Evolutionary conservation across 2,888 invertebrate species (phyloP).

Genomic region (Nephrotoma flavescens): DNA sequence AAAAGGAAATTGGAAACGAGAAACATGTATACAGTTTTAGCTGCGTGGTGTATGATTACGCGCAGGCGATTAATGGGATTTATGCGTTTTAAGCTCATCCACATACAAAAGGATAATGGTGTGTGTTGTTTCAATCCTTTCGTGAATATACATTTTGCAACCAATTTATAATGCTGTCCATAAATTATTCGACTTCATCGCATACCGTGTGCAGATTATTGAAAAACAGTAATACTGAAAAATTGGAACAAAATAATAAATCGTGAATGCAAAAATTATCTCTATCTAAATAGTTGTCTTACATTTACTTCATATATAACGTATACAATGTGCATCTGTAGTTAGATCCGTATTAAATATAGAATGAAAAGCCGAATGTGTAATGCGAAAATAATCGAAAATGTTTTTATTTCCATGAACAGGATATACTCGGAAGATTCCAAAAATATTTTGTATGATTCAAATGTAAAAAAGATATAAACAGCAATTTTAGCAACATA

Average conservation of each 20-base stretch:
- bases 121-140: not conserved
- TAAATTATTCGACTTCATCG: not conserved
- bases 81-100: not conserved
- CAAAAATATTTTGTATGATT: not conserved
- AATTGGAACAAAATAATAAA: not conserved
- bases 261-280: not conserved
- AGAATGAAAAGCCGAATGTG: not conserved
- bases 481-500: not conserved
- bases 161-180: not conserved
- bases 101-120: not conserved
- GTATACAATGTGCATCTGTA: not conserved
- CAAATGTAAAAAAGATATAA: not conserved
- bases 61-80: not conserved
- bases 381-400: not conserved
- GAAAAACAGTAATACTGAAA: not conserved
- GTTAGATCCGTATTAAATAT: not conserved
- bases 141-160: not conserved
- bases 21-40: not conserved
- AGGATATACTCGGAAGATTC: not conserved
- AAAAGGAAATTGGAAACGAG: not conserved
- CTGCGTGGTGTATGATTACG: not conserved
- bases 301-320: not conserved
- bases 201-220: not conserved
- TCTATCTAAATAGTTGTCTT: not conserved
- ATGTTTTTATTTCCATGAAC: not conserved